Evolutionary conservation across 1,140 invertebrate species (phyloP), one percentile per base, ranked within the genome.

Genomic region (Zaprionus kolodkinae): DNA sequence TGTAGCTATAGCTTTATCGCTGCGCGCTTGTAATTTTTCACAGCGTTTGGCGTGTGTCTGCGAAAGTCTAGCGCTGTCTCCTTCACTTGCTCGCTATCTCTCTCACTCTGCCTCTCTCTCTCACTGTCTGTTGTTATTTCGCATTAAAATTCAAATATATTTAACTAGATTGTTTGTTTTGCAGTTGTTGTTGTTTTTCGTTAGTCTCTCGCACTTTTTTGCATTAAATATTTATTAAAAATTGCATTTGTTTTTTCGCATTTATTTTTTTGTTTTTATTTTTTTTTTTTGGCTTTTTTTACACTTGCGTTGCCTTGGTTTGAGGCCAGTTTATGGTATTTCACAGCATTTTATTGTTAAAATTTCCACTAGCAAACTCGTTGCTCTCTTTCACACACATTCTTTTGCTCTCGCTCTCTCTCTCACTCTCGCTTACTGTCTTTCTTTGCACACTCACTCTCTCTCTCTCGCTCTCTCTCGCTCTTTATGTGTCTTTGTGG

Each of bases 291-390:
- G n/a, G n/a, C n/a, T n/a, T n/a, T n/a, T 57, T 55, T 30, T 36
- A 36, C 68, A 63, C 33, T 77, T 48, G 52, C 21, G 61, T 38
- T 77, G 73, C 73, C 73, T 76, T 76, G 61, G 60, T 17, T 17
- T 71, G 59, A 48, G 54, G 79, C 62, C 60, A 75, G 72, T 88
- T 87, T 72, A 67, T 52, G 66, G 67, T 77, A 60, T 81, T 74
- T 85, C 81, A 85, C 78, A 81, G 78, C 81, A 88, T 81, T 88
- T 88, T 87, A 78, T 81, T 88, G 77, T 83, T 90, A 89, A 88
- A 89, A 81, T 90, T 90, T 88, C 86, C 84, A 88, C 81, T 88
- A 78, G 78, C 86, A 89, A 85, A 85, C 86, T 89, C 79, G 86
- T 81, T 89, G 86, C 79, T 75, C 74, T 77, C 70, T 77, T 71